A percentile compares a stretch with the other conserved stretches of the same genome.
phyloP scores from a whole-genome alignment of 2,888 invertebrate genomes.

The Bimastos eiseni region DNA sequence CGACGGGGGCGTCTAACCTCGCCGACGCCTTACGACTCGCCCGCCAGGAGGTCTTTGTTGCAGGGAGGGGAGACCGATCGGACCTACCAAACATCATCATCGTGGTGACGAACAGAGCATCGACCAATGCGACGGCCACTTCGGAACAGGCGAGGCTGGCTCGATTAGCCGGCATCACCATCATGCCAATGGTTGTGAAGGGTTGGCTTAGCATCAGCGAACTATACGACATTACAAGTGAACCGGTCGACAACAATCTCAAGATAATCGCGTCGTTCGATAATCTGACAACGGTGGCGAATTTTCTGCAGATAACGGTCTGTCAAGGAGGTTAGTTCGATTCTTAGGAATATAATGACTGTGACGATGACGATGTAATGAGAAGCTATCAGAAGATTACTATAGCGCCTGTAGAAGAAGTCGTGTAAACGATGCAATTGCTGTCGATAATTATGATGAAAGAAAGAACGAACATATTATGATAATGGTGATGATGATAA shows the following conservation, averaged over 20 bases:
- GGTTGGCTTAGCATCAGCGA: slow-evolving; percentile 42
- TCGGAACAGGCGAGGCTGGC: slow-evolving; percentile 30
- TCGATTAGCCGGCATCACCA: slow-evolving; percentile 33
- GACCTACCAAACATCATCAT: slow-evolving; percentile 32
- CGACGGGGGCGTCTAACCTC: slow-evolving; percentile 53
- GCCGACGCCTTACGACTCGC: slow-evolving; percentile 50
- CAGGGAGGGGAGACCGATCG: slow-evolving; percentile 25
- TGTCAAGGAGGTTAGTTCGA: slow-evolving; percentile 2
- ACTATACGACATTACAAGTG: slow-evolving; percentile 37
- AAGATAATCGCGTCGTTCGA: slow-evolving; percentile 30
- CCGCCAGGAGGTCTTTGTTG: slow-evolving; percentile 36
- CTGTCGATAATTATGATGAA: too few species aligned
- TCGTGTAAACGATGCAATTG: background rate
- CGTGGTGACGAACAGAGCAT: slow-evolving; percentile 38
- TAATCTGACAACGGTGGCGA: background rate
- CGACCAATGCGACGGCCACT: slow-evolving; percentile 27
- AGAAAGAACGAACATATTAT: too few species aligned
- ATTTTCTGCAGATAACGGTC: background rate
- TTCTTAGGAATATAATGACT: background rate
- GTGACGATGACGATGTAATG: background rate
- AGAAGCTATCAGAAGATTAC: too few species aligned
- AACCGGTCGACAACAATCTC: slow-evolving; percentile 40
- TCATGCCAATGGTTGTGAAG: slow-evolving; percentile 40
- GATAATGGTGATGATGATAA: background rate
- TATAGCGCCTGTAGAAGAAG: background rate